Conservation (phyloP, 1,140 invertebrate species). For the Wasmannia auropunctata region DNA sequence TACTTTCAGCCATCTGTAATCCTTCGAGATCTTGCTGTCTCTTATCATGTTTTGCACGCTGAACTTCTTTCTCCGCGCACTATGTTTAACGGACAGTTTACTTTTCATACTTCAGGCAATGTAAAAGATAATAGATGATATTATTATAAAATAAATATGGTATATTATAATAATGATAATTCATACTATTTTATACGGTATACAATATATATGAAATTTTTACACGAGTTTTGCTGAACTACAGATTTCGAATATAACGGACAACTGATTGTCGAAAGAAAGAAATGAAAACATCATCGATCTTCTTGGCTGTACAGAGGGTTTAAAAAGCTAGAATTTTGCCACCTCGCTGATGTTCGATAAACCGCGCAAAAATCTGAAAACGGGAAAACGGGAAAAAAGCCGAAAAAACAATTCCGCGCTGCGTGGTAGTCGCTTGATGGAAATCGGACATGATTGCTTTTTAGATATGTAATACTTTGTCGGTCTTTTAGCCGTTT, state of each 20-base stretch:
- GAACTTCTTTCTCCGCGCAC: too few relatives aligned
- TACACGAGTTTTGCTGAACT: neutral
- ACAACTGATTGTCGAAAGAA: neutral
- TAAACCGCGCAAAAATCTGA: slow-evolving; percentile 28
- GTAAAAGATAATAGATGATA: neutral
- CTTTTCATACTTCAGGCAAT: neutral
- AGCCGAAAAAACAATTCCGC: neutral
- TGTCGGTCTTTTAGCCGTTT: neutral
- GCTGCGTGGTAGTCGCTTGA: neutral
- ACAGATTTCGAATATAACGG: neutral
- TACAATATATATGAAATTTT: neutral
- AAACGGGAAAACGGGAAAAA: neutral
- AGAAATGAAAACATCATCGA: slow-evolving; percentile 13
- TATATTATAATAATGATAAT: neutral
- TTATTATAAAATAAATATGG: neutral
- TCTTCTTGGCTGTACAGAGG: neutral
- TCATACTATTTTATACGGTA: neutral
- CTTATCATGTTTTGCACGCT: neutral
- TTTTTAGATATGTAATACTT: slow-evolving; percentile 15
- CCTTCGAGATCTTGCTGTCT: neutral
- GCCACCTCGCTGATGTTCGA: slow-evolving; percentile 5
- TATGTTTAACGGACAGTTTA: too few relatives aligned
- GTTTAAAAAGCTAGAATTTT: slow-evolving; percentile 3
- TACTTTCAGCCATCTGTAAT: slow-evolving; percentile 19
- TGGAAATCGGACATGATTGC: slow-evolving; percentile 1